These are phyloP conservation scores for Zootermopsis nevadensis DNA, from an alignment of 2,888 invertebrate species.

Conservation along the genomic window DNA sequence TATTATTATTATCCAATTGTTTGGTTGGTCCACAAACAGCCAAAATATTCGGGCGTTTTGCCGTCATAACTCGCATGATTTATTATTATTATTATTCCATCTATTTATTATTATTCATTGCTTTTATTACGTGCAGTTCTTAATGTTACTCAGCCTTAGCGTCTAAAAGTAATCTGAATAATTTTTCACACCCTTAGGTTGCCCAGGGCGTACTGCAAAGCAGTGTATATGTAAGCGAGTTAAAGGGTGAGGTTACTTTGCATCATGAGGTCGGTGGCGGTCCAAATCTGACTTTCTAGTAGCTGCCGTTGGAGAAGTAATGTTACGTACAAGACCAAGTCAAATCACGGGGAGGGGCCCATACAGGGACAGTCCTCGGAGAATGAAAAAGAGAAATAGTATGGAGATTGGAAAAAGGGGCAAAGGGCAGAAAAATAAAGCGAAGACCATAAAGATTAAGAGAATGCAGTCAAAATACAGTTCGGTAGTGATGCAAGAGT, in stretches of 20 bases:
- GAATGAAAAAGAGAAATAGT: neutral
- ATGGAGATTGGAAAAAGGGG: neutral
- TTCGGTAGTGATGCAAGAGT: too few relatives aligned
- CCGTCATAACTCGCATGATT: too few relatives aligned
- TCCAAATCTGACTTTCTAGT: conserved; percentile 27
- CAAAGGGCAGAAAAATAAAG: neutral
- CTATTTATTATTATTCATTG: too few relatives aligned
- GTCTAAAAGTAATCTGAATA: neutral
- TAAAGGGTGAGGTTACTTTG: conserved; percentile 11
- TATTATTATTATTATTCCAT: too few relatives aligned
- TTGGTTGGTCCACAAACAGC: too few relatives aligned
- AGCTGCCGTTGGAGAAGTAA: conserved; percentile 3
- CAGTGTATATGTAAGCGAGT: neutral
- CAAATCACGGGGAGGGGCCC: conserved; percentile 18
- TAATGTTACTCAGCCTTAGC: too few relatives aligned
- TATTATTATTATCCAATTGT: too few relatives aligned
- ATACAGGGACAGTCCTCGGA: neutral
- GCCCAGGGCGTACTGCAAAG: neutral
- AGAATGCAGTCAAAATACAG: neutral
- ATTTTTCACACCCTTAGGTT: neutral
- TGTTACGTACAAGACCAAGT: neutral
- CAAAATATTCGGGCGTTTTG: too few relatives aligned
- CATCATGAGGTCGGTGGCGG: neutral
- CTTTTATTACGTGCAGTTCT: too few relatives aligned
- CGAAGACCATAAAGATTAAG: neutral